Percentiles rank a stretch among this genome's conserved stretches.
Conservation (phyloP, 2,888 invertebrate species). For the Biston stratarius region DNA sequence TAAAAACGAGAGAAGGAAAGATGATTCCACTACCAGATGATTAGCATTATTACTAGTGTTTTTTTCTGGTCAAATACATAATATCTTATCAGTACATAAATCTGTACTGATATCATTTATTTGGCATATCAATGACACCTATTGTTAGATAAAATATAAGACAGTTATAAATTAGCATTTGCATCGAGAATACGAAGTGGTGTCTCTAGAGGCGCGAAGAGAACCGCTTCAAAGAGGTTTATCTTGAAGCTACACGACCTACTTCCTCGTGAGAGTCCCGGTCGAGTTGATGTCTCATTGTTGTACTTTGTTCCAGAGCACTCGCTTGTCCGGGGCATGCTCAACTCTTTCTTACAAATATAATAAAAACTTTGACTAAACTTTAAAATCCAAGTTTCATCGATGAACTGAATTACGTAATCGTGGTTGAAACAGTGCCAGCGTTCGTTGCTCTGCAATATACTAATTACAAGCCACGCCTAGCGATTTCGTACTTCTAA, state of each 20-base stretch:
- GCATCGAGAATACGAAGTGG: conserved; percentile 23
- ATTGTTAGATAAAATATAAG: conserved; percentile 10
- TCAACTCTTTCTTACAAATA: conserved; percentile 37
- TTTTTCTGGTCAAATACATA: no score
- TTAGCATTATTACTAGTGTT: no score
- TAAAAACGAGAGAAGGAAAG: background rate
- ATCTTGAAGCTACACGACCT: conserved; percentile 60
- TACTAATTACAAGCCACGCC: no score
- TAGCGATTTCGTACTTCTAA: no score
- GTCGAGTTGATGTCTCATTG: conserved; percentile 57
- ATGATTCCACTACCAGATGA: background rate
- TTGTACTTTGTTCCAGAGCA: conserved; percentile 53
- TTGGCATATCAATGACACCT: conserved; percentile 3
- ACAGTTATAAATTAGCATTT: conserved; percentile 24
- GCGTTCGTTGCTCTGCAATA: no score
- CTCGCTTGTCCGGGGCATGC: conserved; percentile 42
- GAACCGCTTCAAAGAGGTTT: conserved; percentile 52
- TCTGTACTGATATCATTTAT: no score
- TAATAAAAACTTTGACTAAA: conserved; percentile 3
- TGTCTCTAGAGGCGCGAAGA: conserved; percentile 38
- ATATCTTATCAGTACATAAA: no score
- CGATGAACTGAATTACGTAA: background rate
- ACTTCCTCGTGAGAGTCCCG: conserved; percentile 58
- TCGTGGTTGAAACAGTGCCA: background rate
- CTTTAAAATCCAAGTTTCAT: background rate